Conservation (phyloP, 2,113 vertebrate genomes). For the Noturus placidus region DNA sequence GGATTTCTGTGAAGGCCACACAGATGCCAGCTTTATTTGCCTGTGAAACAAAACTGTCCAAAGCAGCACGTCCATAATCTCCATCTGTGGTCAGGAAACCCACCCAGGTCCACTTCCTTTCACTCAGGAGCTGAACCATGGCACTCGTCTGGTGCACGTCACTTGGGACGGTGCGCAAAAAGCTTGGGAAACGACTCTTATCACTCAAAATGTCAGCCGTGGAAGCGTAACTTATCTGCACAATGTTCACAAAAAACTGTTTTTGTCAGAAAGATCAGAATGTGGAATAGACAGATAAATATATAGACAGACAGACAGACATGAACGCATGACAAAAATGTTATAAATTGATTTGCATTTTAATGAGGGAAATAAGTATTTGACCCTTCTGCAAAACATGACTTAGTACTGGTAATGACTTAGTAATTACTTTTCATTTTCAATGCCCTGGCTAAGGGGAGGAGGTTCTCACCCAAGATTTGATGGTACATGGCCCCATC, state of each 20-base stretch:
- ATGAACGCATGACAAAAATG: too few relatives aligned
- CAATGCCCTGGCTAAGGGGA: too few relatives aligned
- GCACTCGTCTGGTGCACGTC: constrained; percentile 83
- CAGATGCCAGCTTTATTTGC: constrained; percentile 75
- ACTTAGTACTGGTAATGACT: too few relatives aligned
- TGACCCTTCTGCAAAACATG: too few relatives aligned
- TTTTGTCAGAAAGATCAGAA: neutral
- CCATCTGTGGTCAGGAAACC: constrained; percentile 82
- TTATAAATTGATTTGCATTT: too few relatives aligned
- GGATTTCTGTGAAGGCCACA: constrained; percentile 81
- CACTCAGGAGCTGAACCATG: constrained; percentile 78
- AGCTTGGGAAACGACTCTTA: constrained; percentile 83
- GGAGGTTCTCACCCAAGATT: too few relatives aligned
- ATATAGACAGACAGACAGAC: neutral
- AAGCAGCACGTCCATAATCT: constrained; percentile 79
- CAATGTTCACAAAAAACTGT: constrained; percentile 37
- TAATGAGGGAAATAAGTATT: too few relatives aligned
- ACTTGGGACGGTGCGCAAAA: constrained; percentile 84
- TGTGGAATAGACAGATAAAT: neutral
- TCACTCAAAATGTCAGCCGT: constrained; percentile 85
- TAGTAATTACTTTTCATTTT: too few relatives aligned
- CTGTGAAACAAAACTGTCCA: constrained; percentile 77
- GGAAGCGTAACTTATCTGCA: constrained; percentile 85
- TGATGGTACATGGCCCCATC: too few relatives aligned
- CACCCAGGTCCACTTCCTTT: constrained; percentile 82